Base-by-base conservation (phyloP, 1,140 invertebrate species). In the Megalonaias nervosa region DNA sequence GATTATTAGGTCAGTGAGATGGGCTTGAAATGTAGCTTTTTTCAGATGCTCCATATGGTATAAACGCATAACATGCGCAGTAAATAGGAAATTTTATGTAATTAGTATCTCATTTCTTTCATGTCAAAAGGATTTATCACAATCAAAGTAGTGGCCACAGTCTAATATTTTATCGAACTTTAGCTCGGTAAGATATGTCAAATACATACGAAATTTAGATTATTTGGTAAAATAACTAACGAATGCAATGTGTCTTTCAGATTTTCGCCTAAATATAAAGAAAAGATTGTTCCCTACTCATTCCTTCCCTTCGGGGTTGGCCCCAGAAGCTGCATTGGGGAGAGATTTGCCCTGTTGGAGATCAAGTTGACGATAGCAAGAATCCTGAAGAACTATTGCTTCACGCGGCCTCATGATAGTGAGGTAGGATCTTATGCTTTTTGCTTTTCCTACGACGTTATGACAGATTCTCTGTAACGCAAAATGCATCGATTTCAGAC, bases 241-340 rank as follows among this genome's bases (percentile, higher is more conserved):
- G 6, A 11, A 48, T 48, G 38, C 38, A 48, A 9, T 6, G 38
- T 48, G 6, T 48, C 4, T 48, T 48, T 48, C 38, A 89, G 88
- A 61, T 89, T 88, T 74, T 81, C 81, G 9, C 16, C 74, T 16
- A 81, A 84, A 71, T 84, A 86, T 55, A 84, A 81, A 26, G 74
- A 68, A 0, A 79, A 79, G 14, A 82, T 85, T 17, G 71, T 79
- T 60, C 83, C 86, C 0, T 85, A 86, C 57, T 85, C 83, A 3
- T 91, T 81, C 71, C 74, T 90, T 26, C 86, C 90, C 17, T 91
- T 91, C 72, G 89, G 89, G 9, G 86, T 86, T 23, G 90, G 90
- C 19, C 90, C 89, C 1, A 83, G 90, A 65, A 89, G 86, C 69
- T 91, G 90, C 75, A 87, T 91, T 59, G 90, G 90, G 0, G 86